Conservation (phyloP, 2,888 invertebrate genomes). For the Pachycephus smyrnensis region DNA sequence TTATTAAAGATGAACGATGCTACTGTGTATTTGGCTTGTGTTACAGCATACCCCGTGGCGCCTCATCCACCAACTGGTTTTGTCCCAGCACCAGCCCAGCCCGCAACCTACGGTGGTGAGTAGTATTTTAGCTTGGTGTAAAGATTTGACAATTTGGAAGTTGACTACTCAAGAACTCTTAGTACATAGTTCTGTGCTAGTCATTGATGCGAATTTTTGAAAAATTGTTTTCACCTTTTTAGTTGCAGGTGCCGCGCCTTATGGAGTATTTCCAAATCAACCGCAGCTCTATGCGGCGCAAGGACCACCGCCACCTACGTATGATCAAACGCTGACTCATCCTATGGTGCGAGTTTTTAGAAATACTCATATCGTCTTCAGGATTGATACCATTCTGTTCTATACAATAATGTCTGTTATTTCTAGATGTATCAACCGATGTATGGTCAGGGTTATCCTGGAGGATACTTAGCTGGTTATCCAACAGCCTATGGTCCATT, state of each 20-base stretch:
- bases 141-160: too few species aligned
- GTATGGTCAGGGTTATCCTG: slow-evolving; percentile 80
- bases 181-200: too few species aligned
- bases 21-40: slow-evolving; percentile 41
- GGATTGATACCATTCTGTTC: too few species aligned
- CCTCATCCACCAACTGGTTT: slow-evolving; percentile 65
- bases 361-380: slow-evolving; percentile 41
- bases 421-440: slow-evolving; percentile 80
- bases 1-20: slow-evolving; percentile 11
- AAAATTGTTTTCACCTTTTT: slow-evolving; percentile 21
- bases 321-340: slow-evolving; percentile 78
- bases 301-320: slow-evolving; percentile 74
- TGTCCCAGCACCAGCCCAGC: slow-evolving; percentile 63
- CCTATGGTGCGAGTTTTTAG: slow-evolving; percentile 70
- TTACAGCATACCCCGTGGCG: slow-evolving; percentile 66
- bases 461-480: slow-evolving; percentile 76
- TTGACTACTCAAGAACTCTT: too few species aligned
- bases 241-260: slow-evolving; percentile 75
- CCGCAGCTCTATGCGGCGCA: slow-evolving; percentile 77
- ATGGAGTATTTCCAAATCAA: slow-evolving; percentile 71
- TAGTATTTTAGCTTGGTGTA: background rate
- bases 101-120: slow-evolving; percentile 63
- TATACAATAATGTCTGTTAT: slow-evolving; percentile 19
- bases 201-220: too few species aligned
- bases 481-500: slow-evolving; percentile 80